These are phyloP conservation scores for Phainopepla nitens DNA, from an alignment of 2,113 vertebrate genomes.

Conservation along the genomic window DNA sequence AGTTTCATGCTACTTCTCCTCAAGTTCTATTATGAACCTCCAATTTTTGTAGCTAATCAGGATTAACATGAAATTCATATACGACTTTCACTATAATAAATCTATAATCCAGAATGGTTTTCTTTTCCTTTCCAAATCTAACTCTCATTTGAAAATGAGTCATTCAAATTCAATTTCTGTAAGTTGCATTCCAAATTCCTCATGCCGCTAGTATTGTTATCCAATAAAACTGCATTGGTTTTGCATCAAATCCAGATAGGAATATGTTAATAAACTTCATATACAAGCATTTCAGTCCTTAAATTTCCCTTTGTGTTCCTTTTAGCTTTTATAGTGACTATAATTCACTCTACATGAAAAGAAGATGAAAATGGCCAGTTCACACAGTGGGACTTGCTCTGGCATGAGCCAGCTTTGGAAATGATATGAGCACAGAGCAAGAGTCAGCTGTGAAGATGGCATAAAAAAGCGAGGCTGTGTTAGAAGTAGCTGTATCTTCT, in stretches of 20 bases:
- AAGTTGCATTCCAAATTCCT: neutral
- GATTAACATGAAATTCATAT: neutral
- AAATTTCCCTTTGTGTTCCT: neutral
- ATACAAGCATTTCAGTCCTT: neutral
- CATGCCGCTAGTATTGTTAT: neutral
- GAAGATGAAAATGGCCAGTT: neutral
- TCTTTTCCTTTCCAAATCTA: neutral
- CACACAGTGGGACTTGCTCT: neutral
- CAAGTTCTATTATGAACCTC: neutral
- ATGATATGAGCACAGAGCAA: neutral
- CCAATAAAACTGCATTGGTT: neutral
- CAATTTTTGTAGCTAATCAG: neutral
- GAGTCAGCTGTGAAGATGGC: neutral
- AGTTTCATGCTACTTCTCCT: neutral
- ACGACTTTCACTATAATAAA: neutral
- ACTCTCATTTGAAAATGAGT: neutral
- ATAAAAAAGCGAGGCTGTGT: neutral
- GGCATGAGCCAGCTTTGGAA: neutral
- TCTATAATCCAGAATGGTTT: neutral
- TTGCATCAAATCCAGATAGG: neutral
- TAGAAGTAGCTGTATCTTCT: neutral
- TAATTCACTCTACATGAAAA: neutral
- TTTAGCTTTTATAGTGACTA: neutral
- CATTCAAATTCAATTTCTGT: neutral
- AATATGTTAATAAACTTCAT: neutral